A percentile compares a stretch with the other conserved stretches of the same genome.
phyloP scores from a whole-genome alignment of 2,888 invertebrate genomes.

The Mythimna albipuncta region DNA sequence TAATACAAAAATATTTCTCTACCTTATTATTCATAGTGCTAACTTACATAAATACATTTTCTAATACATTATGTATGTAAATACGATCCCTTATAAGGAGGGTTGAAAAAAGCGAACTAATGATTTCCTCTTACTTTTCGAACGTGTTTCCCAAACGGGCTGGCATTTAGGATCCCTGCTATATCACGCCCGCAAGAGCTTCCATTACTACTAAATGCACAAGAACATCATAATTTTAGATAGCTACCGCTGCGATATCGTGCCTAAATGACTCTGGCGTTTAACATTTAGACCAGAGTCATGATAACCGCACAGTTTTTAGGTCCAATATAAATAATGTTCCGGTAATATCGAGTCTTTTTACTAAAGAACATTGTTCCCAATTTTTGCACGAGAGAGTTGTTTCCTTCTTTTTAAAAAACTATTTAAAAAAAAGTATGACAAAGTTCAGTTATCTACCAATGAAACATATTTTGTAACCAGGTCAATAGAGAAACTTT shows the following conservation, averaged over 20 bases:
- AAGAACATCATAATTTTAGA: constrained; percentile 54
- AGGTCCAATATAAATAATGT: not conserved
- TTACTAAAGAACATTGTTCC: no score
- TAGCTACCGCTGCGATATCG: constrained; percentile 34
- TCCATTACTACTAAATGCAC: constrained; percentile 54
- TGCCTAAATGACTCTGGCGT: constrained; percentile 31
- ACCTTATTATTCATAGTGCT: constrained; percentile 17
- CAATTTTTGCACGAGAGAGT: no score
- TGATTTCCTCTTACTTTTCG: constrained; percentile 21
- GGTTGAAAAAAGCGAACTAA: constrained; percentile 15
- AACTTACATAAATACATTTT: constrained; percentile 32
- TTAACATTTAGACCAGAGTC: constrained; percentile 12
- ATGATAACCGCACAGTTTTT: constrained; percentile 14
- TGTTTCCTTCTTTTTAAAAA: no score
- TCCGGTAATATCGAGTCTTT: not conserved
- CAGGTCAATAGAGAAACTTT: no score
- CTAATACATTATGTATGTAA: constrained; percentile 12
- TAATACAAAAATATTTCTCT: not conserved
- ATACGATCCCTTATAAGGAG: constrained; percentile 3
- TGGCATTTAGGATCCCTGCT: constrained; percentile 22
- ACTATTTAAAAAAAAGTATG: no score
- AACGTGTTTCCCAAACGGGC: constrained; percentile 7
- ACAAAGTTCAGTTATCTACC: no score
- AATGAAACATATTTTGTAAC: no score
- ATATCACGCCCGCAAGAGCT: constrained; percentile 35